phyloP scores from a whole-genome alignment of 2,888 invertebrate species.

The Dryomyza anilis region DNA sequence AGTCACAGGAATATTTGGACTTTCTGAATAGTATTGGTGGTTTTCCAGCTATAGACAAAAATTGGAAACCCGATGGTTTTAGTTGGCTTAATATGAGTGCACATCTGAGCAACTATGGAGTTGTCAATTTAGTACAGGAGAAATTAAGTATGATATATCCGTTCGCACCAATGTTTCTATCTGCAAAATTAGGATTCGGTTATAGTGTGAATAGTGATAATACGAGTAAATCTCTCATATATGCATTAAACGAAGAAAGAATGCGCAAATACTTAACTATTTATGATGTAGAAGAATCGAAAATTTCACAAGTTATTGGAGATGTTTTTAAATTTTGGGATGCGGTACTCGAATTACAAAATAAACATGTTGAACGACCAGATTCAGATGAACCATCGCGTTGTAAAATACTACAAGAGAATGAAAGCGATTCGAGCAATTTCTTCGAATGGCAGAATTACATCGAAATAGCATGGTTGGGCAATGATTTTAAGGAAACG shows the following conservation, averaged over 20 bases:
- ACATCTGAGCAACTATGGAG: constrained; percentile 50
- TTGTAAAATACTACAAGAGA: constrained; percentile 30
- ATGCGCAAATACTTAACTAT: constrained; percentile 48
- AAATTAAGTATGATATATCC: constrained; percentile 43
- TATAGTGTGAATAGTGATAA: constrained; percentile 50
- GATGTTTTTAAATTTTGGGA: constrained; percentile 49
- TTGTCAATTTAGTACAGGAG: constrained; percentile 43
- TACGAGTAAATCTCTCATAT: constrained; percentile 48
- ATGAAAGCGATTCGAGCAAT: no score
- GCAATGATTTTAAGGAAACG: constrained; percentile 33
- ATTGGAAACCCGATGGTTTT: constrained; percentile 45
- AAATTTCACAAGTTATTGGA: constrained; percentile 38
- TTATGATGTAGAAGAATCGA: constrained; percentile 42
- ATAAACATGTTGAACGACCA: constrained; percentile 42
- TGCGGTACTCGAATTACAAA: constrained; percentile 38
- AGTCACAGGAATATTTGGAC: constrained; percentile 46
- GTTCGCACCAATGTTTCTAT: constrained; percentile 48
- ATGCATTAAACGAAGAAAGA: constrained; percentile 44
- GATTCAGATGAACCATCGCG: constrained; percentile 21
- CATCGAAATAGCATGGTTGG: constrained; percentile 50
- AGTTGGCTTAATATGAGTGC: constrained; percentile 58
- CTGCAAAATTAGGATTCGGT: constrained; percentile 53
- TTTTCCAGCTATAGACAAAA: constrained; percentile 52
- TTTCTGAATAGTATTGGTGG: constrained; percentile 52
- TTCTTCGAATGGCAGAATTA: constrained; percentile 44